A percentile compares a stretch with the other conserved stretches of the same genome.
Evolutionary conservation across 2,888 invertebrate genomes (phyloP).

Genomic region (Drosophila barbarae): DNA sequence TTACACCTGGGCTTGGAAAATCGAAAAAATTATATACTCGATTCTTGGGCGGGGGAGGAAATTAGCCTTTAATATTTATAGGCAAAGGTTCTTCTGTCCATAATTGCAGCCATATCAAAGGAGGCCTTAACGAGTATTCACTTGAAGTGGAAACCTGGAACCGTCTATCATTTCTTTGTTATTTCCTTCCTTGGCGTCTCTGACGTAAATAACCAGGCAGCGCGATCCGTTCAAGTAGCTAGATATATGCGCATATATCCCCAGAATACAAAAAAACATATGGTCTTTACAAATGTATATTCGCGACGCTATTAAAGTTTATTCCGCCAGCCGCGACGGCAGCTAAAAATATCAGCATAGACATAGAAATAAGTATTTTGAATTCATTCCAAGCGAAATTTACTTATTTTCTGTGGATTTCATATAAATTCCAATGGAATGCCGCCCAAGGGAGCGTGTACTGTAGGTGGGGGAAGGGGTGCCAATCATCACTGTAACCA

Average conservation of each 20-base stretch:
- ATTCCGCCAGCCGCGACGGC: conserved; percentile 34
- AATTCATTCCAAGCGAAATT: conserved; percentile 64
- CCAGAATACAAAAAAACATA: conserved; percentile 17
- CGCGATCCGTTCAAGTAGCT: conserved; percentile 20
- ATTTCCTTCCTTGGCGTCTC: conserved; percentile 31
- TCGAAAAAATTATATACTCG: conserved; percentile 31
- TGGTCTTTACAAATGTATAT: conserved; percentile 30
- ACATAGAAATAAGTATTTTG: conserved; percentile 57
- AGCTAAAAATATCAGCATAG: conserved; percentile 53
- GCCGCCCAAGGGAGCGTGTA: neutral
- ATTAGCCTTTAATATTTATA: conserved; percentile 63
- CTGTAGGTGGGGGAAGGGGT: neutral
- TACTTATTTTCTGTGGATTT: conserved; percentile 52
- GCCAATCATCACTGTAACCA: conserved; percentile 1
- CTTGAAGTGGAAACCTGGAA: neutral
- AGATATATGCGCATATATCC: neutral
- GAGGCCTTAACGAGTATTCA: neutral
- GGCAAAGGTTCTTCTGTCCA: conserved; percentile 10
- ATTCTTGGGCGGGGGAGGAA: conserved; percentile 12
- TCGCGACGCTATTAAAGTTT: conserved; percentile 46
- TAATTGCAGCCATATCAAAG: conserved; percentile 8
- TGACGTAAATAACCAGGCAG: conserved; percentile 33
- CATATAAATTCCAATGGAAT: conserved; percentile 22
- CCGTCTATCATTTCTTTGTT: neutral
- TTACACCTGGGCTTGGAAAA: conserved; percentile 26